Base-by-base conservation (phyloP, 2,888 invertebrate genomes). In the Diploptera punctata region DNA sequence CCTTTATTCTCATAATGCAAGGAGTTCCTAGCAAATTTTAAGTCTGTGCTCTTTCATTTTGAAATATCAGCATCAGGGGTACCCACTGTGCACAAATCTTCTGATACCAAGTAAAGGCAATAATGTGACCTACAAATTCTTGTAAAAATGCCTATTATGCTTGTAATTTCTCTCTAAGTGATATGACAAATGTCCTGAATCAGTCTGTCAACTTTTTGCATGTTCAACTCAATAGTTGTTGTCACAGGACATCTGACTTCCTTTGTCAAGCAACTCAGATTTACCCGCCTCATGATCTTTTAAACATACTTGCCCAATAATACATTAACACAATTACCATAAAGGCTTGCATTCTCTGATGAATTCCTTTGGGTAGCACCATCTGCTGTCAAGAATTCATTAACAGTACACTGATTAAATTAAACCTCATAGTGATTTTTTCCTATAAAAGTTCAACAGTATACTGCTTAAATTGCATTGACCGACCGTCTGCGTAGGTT, bases 301-400 rank as follows among this genome's bases (percentile, higher is more conserved):
- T 33, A 33, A 33, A 49, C 49, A 4, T 49, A 49, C 5, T 49
- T 5, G 19, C 49, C 49, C 49, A 49, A 49, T n/a, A n/a, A 33
- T 33, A 49, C n/a, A 49, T 49, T n/a, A 49, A 49, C 49, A n/a
- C 49, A 49, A 49, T 49, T n/a, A n/a, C n/a, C n/a, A n/a, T n/a
- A n/a, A n/a, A n/a, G 33, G 26, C 60, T 60, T 38, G 62, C 62
- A 62, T 62, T 62, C 31, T 62, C 19, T 2, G 62, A 62, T 62
- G 62, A 62, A 62, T 62, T 10, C 9, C 4, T 2, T 29, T 62
- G 38, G 3, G 62, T 2, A 33, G 33, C 44, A 44, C 44, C 47
- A 5, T 67, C 47, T 67, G 47, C 44, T 44, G 44, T 62, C 38
- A 67, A 62, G 4, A 62, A 62, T 2, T 38, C 43, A 31, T 33